A percentile compares a stretch with the other conserved stretches of the same genome.
Conservation (phyloP, 2,113 vertebrate genomes). For the Heterotilapia buettikoferi region DNA sequence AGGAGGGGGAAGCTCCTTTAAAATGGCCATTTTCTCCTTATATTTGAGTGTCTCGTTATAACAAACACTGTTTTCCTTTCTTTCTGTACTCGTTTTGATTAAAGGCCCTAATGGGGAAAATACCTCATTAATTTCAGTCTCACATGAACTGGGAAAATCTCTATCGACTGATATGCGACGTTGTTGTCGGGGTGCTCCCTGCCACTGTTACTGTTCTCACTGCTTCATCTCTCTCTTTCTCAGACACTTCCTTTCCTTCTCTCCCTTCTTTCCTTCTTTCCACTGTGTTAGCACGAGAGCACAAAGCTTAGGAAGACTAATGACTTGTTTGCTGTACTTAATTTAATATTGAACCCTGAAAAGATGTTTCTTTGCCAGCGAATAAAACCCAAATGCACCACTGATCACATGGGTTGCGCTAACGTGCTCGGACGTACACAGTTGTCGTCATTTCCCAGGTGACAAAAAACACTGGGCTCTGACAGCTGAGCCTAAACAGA, state of each 20-base stretch:
- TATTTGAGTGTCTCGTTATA: constrained; percentile 13
- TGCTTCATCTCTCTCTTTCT: not conserved
- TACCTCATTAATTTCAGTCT: constrained; percentile 58
- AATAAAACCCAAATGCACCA: not conserved
- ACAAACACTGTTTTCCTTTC: constrained; percentile 7
- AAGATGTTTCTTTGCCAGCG: not conserved
- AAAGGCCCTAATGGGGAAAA: constrained; percentile 43
- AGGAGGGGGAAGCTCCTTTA: not conserved
- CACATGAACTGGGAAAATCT: constrained; percentile 53
- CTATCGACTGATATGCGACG: constrained; percentile 13
- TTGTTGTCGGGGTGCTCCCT: not conserved
- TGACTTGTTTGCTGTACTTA: constrained; percentile 14
- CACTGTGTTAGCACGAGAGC: not conserved
- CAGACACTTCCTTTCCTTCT: not conserved
- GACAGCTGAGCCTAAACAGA: not conserved
- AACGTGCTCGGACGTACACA: not conserved
- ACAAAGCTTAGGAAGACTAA: constrained; percentile 16
- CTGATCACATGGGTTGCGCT: not conserved
- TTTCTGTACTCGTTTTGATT: constrained; percentile 44
- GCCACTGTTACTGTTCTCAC: not conserved
- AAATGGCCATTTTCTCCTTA: constrained; percentile 21
- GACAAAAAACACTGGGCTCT: not conserved
- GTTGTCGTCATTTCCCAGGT: not conserved
- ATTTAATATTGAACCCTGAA: constrained; percentile 20
- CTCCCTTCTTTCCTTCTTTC: not conserved